Conservation (phyloP, 1,140 invertebrate genomes). For the Calosoma granatense region DNA sequence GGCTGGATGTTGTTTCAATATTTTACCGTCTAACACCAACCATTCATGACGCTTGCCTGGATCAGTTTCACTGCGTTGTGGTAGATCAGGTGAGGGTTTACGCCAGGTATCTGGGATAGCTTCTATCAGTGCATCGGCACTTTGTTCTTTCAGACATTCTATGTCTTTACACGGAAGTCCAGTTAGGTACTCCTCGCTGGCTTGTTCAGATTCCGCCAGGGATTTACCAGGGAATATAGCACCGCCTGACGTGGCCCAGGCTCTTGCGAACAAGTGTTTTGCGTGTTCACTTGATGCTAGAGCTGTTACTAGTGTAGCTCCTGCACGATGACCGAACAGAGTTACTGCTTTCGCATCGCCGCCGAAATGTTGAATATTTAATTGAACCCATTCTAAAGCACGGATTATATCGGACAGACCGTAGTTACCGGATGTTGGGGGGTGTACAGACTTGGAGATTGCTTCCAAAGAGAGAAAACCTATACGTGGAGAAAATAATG, state of each 20-base stretch:
- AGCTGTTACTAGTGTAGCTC: slow-evolving; percentile 62
- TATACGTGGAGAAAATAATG: not conserved
- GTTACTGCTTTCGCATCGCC: slow-evolving; percentile 66
- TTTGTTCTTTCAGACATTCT: slow-evolving; percentile 48
- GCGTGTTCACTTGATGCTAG: slow-evolving; percentile 46
- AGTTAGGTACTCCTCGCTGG: slow-evolving; percentile 48
- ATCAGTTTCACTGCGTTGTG: slow-evolving; percentile 40
- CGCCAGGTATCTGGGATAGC: slow-evolving; percentile 60
- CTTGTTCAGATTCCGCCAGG: slow-evolving; percentile 46
- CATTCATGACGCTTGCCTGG: slow-evolving; percentile 53
- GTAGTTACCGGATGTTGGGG: slow-evolving; percentile 75
- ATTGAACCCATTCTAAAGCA: slow-evolving; percentile 68
- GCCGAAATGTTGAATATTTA: slow-evolving; percentile 73
- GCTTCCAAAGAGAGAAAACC: slow-evolving; percentile 62
- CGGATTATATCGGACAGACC: slow-evolving; percentile 69
- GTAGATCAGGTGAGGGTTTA: slow-evolving; percentile 46
- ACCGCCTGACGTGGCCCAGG: slow-evolving; percentile 64
- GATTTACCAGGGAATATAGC: slow-evolving; percentile 54
- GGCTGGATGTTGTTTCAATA: slow-evolving; percentile 51
- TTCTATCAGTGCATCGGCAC: slow-evolving; percentile 51
- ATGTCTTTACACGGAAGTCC: slow-evolving; percentile 41
- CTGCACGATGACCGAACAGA: slow-evolving; percentile 68
- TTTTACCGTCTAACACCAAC: slow-evolving; percentile 60
- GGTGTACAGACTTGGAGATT: slow-evolving; percentile 56
- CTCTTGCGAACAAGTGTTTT: slow-evolving; percentile 51